These are phyloP conservation scores for Anser cygnoides DNA, from an alignment of 2,113 vertebrate species.

Conservation along the genomic window DNA sequence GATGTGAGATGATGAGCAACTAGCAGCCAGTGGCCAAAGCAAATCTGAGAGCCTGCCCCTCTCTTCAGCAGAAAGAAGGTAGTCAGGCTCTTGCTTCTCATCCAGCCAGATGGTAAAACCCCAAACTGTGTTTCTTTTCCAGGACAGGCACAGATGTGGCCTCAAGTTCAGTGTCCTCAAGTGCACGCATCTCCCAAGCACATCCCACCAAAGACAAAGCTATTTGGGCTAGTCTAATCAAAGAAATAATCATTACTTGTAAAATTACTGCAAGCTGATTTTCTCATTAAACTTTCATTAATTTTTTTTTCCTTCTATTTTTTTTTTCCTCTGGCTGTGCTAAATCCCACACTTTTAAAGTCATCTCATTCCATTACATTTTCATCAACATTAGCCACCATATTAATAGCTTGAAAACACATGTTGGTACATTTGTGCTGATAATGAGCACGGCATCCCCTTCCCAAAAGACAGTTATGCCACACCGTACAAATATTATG, in stretches of 20 bases:
- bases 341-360: conserved; percentile 43
- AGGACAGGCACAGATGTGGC: neutral
- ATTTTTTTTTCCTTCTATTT: neutral
- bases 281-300: conserved; percentile 70
- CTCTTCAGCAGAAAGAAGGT: neutral
- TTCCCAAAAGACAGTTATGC: neutral
- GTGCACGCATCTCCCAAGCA: neutral
- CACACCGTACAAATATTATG: neutral
- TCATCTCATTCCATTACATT: conserved; percentile 35
- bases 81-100: neutral
- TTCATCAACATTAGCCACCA: conserved; percentile 43
- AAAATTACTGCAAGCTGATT: conserved; percentile 59
- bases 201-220: neutral
- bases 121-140: neutral
- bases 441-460: neutral
- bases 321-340: neutral
- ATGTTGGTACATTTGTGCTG: neutral
- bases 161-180: neutral
- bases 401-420: conserved; percentile 35
- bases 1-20: too few relatives aligned
- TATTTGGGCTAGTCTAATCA: neutral
- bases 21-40: neutral
- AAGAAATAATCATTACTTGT: conserved; percentile 39
- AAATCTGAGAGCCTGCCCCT: fast-evolving
- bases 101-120: neutral